Evolutionary conservation across 64 coral and sea anemone genomes (phyloP).

Genomic region (Actinia tenebrosa): DNA sequence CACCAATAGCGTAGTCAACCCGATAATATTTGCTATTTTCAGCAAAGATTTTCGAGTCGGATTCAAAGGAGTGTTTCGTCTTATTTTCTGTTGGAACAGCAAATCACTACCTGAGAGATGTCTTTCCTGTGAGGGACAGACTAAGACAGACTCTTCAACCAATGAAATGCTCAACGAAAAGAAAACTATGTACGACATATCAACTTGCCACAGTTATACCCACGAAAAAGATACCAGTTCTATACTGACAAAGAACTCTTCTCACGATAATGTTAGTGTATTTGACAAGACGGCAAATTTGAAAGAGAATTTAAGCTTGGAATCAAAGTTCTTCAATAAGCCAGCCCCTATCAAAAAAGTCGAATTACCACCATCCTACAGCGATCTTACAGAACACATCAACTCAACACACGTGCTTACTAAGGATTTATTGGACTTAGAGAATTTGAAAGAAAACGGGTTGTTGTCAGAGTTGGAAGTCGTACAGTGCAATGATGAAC

Average conservation of each 20-base stretch:
- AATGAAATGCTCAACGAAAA: constrained; percentile 18
- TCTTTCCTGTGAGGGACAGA: neutral
- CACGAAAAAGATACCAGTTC: neutral
- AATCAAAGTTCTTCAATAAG: neutral
- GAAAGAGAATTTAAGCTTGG: neutral
- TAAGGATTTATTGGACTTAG: neutral
- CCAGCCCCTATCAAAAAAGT: neutral
- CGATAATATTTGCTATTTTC: constrained; percentile 52
- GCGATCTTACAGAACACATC: neutral
- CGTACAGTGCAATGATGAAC: neutral
- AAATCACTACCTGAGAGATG: neutral
- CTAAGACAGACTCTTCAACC: neutral
- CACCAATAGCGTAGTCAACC: constrained; percentile 56
- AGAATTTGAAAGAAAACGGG: neutral
- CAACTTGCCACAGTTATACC: neutral
- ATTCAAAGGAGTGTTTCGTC: constrained; percentile 39
- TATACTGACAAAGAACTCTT: neutral
- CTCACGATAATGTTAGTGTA: neutral
- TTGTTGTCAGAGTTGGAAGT: neutral
- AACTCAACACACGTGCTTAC: neutral
- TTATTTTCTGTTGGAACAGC: constrained; percentile 17
- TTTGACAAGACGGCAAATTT: neutral
- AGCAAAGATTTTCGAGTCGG: constrained; percentile 65
- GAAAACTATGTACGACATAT: neutral
- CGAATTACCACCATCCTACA: neutral